Evolutionary conservation across 2,797 vertebrate genomes (phyloP).

Genomic region (Syngnathus acus): DNA sequence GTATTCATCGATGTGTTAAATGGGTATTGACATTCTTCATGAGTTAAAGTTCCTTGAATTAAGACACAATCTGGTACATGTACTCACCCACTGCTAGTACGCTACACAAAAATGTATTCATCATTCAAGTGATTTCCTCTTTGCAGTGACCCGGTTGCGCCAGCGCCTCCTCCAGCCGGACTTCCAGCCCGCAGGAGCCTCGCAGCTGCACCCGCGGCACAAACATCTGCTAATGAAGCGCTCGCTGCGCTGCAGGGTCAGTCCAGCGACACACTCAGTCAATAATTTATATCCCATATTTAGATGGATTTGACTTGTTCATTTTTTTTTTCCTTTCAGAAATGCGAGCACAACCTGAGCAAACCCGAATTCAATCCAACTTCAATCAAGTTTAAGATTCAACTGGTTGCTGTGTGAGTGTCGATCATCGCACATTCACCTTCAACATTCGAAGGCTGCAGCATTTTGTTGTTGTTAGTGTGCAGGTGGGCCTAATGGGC

Average conservation of each 20-base stretch:
- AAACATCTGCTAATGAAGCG: constrained; percentile 98
- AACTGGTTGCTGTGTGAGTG: constrained; percentile 97
- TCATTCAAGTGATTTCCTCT: not conserved
- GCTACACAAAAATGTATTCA: not conserved
- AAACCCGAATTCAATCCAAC: constrained; percentile 99
- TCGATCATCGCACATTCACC: not conserved
- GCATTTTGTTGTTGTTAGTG: not conserved
- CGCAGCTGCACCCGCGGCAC: constrained; percentile 94
- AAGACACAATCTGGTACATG: too few species aligned
- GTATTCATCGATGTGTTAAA: too few species aligned
- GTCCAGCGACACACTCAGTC: constrained; percentile 14
- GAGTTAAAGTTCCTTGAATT: too few species aligned
- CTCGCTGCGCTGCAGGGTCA: constrained; percentile 91
- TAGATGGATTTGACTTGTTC: not conserved
- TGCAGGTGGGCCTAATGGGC: not conserved
- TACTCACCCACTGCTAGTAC: too few species aligned
- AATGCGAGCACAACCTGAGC: constrained; percentile 98
- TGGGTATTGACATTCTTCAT: too few species aligned
- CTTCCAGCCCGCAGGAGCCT: constrained; percentile 89
- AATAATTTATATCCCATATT: not conserved
- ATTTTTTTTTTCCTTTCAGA: constrained; percentile 60
- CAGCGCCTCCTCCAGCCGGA: constrained; percentile 95
- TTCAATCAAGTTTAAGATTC: constrained; percentile 99
- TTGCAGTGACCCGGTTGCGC: constrained; percentile 86
- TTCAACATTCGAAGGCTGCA: not conserved